Percentiles rank a stretch among this genome's conserved stretches.
Conservation (phyloP, 1,140 invertebrate species). For the Bombus waltoni region DNA sequence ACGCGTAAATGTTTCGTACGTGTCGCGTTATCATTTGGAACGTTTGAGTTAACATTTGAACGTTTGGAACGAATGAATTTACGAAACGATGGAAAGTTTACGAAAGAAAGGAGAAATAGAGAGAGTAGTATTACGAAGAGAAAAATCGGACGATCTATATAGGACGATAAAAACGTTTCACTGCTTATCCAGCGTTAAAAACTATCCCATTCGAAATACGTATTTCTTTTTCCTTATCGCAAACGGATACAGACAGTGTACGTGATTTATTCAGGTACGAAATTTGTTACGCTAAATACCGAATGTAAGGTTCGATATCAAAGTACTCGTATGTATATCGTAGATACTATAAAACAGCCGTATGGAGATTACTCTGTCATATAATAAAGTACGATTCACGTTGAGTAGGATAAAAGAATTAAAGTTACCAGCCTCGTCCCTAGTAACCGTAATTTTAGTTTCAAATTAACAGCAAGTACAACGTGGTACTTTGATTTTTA, state of each 20-base stretch:
- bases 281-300: slow-evolving; percentile 9
- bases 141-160: too few relatives aligned
- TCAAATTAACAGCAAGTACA: neutral
- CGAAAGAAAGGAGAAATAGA: neutral
- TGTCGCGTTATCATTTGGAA: neutral
- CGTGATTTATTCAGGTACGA: slow-evolving; percentile 22
- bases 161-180: neutral
- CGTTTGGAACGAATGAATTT: too few relatives aligned
- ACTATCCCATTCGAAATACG: neutral
- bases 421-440: neutral
- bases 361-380: slow-evolving; percentile 6
- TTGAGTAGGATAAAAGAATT: slow-evolving; percentile 3
- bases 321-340: neutral
- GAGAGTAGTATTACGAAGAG: too few relatives aligned
- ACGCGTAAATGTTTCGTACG: too few relatives aligned
- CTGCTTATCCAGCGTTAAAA: neutral
- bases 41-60: too few relatives aligned
- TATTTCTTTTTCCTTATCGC: slow-evolving; percentile 4
- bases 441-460: neutral
- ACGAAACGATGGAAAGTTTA: neutral
- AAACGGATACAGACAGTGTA: slow-evolving; percentile 4
- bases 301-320: neutral
- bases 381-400: slow-evolving; percentile 15
- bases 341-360: neutral
- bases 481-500: neutral